Evolutionary conservation across 2,888 invertebrate species (phyloP).

Genomic region (Plagodis pulveraria): DNA sequence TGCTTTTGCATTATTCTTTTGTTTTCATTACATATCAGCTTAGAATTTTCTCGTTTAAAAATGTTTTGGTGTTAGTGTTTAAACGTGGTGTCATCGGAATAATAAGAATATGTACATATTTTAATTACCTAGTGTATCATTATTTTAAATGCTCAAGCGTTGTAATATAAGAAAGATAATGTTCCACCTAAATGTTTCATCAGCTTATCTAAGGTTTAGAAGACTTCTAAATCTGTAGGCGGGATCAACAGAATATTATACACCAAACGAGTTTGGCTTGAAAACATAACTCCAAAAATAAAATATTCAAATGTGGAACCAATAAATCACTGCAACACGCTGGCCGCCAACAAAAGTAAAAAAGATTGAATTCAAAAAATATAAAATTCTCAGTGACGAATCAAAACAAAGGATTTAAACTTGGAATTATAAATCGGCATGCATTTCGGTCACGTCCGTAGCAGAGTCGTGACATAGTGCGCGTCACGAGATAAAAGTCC

Average conservation of each 20-base stretch:
- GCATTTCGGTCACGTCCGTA: conserved; percentile 78
- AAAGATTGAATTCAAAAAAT: conserved; percentile 23
- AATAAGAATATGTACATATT: background rate
- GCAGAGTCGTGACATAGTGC: conserved; percentile 75
- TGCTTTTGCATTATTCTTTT: conserved; percentile 20
- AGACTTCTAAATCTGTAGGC: conserved; percentile 6
- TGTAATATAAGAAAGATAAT: background rate
- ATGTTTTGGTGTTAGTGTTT: too few species aligned
- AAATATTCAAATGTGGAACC: conserved; percentile 26
- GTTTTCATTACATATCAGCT: conserved; percentile 1
- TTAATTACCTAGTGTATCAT: background rate
- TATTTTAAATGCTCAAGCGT: background rate
- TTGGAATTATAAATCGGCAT: conserved; percentile 65
- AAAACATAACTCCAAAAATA: conserved; percentile 25
- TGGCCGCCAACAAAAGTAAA: conserved; percentile 24
- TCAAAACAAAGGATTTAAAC: conserved; percentile 57
- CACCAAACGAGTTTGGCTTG: conserved; percentile 20
- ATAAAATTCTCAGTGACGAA: conserved; percentile 48
- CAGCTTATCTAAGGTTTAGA: background rate
- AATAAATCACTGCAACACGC: conserved; percentile 27
- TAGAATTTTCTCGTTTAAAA: background rate
- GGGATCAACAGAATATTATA: conserved; percentile 10
- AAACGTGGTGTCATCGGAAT: background rate
- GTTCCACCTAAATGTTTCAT: background rate
- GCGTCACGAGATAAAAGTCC: conserved; percentile 81